Conservation (phyloP, 2,888 invertebrate genomes). For the Amphipyra berbera region DNA sequence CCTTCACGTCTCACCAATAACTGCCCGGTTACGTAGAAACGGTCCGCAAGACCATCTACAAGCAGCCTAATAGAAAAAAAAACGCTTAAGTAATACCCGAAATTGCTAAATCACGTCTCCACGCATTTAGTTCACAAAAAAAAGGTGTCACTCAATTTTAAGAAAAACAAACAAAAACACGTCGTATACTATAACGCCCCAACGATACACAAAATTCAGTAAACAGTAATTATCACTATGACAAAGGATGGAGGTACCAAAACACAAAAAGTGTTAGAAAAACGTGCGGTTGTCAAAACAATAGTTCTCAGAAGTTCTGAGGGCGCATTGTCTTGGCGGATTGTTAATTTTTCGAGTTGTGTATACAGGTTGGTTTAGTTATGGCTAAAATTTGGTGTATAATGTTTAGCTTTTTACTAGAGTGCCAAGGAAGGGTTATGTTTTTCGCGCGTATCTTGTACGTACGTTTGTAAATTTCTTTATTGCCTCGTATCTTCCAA, state of each 20-base stretch:
- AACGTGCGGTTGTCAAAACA: conserved; percentile 73
- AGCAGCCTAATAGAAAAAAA: no score
- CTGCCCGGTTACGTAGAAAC: no score
- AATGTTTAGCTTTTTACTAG: no score
- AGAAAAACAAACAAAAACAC: conserved; percentile 57
- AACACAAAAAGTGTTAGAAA: conserved; percentile 60
- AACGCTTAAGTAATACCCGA: neutral
- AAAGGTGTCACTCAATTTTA: conserved; percentile 49
- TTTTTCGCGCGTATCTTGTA: no score
- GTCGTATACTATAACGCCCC: conserved; percentile 7
- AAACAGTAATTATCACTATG: conserved; percentile 71
- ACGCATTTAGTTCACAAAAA: conserved; percentile 36
- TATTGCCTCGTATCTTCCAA: no score
- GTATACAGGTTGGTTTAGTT: conserved; percentile 63
- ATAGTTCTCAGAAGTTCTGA: conserved; percentile 75
- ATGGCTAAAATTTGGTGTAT: neutral
- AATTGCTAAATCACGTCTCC: conserved; percentile 42
- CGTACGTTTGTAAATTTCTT: no score
- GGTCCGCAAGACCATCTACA: no score
- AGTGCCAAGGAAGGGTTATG: no score
- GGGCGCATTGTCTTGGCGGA: conserved; percentile 70
- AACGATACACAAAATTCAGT: conserved; percentile 39
- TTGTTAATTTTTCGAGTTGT: conserved; percentile 67
- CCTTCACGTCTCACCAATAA: no score
- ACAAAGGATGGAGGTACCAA: conserved; percentile 63